Base-by-base conservation (phyloP, 2,888 invertebrate genomes). In the Drosophila affinis region DNA sequence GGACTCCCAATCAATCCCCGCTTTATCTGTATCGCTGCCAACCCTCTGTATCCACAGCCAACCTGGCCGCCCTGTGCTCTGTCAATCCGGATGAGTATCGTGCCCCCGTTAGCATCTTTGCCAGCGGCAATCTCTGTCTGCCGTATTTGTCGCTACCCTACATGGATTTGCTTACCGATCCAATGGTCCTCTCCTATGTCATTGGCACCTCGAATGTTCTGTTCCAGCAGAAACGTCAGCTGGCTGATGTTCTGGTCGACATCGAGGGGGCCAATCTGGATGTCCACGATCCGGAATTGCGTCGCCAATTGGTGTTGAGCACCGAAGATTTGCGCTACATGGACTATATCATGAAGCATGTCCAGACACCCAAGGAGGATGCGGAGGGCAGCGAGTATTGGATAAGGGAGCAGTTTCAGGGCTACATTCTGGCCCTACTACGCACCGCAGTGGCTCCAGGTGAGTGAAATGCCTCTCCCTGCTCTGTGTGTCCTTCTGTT, bases 171-270 rank as follows among this genome's bases (percentile, higher is more conserved):
- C 93, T 99, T 61, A 95, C 95, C 56, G 98, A 98, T 91, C 94
- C 96, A 4, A 96, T 97, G 81, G 97, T 98, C 9, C 93, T 96
- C 72, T 96, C 96, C 32, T 97, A 96, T 92, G 94, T 98, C 51
- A 96, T 98, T 67, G 99, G 99, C 46, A 99, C 99, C n/a, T 99
- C 99, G 17, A 99, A 99, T 93, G 96, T 98, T n/a, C 93, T 99
- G 45, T 99, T 99, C 91, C 97, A 98, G 91, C 99, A 99, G 91
- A 98, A 98, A 90, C 95, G 96, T 72, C 97, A 98, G 88, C 92
- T 98, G 56, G 96, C 97, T 73, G 99, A 99, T 92, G 97, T 98
- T 18, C 92, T 99, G 61, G 95, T 99, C 3, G 98, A 98, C 93
- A 94, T 97, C 61, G 97, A 97, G 91, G 96, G 95, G 78, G 95